Conservation (phyloP, 2,797 vertebrate species). For the Premnoplex brunnescens region DNA sequence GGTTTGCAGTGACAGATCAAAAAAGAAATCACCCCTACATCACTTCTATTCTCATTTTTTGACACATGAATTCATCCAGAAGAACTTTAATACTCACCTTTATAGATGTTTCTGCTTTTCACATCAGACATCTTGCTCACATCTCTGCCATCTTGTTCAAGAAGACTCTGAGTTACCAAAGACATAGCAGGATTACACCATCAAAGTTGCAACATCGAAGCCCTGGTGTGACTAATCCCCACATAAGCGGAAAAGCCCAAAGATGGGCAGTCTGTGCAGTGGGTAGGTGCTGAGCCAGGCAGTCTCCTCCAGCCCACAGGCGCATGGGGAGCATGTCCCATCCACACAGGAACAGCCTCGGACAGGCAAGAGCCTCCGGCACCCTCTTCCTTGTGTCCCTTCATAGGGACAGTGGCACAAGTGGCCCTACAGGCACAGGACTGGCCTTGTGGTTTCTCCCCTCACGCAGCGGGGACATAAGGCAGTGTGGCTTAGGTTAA, state of each 20-base stretch:
- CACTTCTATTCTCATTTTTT: not conserved
- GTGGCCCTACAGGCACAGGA: accelerated
- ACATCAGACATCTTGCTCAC: not conserved
- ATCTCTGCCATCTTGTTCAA: not conserved
- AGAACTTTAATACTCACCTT: not conserved
- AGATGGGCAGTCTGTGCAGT: not conserved
- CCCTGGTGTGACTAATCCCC: not conserved
- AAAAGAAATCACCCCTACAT: not conserved
- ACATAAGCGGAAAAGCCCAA: not conserved
- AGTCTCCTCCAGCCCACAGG: not conserved
- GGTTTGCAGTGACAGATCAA: not conserved
- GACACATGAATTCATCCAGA: not conserved
- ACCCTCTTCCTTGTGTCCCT: not conserved
- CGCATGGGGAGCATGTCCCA: not conserved
- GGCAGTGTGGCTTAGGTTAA: not conserved
- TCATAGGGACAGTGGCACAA: accelerated
- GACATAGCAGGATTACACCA: not conserved
- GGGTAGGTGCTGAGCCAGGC: not conserved
- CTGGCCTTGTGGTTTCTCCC: accelerated
- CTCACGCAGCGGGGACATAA: not conserved
- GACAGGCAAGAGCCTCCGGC: not conserved
- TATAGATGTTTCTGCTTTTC: not conserved
- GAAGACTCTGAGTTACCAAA: not conserved
- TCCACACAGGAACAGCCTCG: not conserved
- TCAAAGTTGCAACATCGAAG: not conserved